Percentiles rank a stretch among this genome's conserved stretches.
Evolutionary conservation across 2,888 invertebrate genomes (phyloP).

Genomic region (Minunthozetes semirufus): DNA sequence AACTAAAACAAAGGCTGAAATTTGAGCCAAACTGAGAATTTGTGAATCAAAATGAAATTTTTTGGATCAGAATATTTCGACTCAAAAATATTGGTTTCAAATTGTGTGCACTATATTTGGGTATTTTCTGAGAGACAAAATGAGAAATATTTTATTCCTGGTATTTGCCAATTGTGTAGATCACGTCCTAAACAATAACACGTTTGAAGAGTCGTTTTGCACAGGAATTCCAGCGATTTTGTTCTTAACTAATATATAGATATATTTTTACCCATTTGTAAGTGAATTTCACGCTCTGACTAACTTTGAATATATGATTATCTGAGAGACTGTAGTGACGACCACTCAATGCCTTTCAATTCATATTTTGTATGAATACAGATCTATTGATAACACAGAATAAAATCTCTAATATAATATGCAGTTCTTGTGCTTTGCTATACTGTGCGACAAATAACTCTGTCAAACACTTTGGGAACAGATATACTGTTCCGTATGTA

Average conservation of each 20-base stretch:
- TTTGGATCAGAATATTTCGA: background rate
- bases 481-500: background rate
- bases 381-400: slow-evolving; percentile 9
- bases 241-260: background rate
- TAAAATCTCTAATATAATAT: slow-evolving; percentile 7
- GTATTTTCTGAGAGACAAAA: background rate
- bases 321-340: background rate
- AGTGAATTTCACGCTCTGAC: background rate
- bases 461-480: background rate
- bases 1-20: background rate
- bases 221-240: background rate
- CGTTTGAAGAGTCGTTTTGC: background rate
- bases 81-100: background rate
- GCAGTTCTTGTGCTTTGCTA: background rate
- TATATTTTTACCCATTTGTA: background rate
- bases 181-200: background rate
- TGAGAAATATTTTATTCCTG: too few relatives aligned
- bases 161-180: background rate
- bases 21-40: background rate
- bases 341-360: background rate
- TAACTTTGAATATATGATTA: background rate
- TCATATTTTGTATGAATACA: slow-evolving; percentile 22
- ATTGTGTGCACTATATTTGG: background rate
- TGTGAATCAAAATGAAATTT: background rate
- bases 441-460: background rate